phyloP scores from a whole-genome alignment of 2,888 invertebrate species.

The Autographa pulchrina region DNA sequence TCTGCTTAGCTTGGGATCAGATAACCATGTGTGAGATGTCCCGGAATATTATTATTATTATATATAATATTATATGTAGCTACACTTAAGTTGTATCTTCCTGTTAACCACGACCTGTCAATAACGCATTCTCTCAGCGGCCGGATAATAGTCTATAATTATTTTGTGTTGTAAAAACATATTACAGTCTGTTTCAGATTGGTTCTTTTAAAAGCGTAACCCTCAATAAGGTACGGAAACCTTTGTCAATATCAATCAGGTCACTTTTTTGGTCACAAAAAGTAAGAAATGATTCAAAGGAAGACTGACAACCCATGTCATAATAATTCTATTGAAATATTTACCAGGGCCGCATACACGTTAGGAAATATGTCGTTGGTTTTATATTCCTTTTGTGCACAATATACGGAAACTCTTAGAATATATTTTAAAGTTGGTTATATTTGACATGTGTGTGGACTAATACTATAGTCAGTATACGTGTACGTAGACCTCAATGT shows the following conservation, averaged over 20 bases:
- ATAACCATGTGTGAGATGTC: too few species aligned
- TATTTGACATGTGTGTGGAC: neutral
- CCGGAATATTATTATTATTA: too few species aligned
- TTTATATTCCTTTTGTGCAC: conserved; percentile 1
- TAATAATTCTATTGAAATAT: conserved; percentile 41
- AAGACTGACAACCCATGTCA: conserved; percentile 3
- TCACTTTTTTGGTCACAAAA: conserved; percentile 29
- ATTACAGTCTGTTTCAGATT: neutral
- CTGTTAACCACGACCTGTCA: too few species aligned
- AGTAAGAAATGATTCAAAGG: conserved; percentile 28
- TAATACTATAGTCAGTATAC: too few species aligned
- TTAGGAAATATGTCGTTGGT: conserved; percentile 25
- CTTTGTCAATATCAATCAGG: conserved; percentile 57
- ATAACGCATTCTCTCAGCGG: too few species aligned
- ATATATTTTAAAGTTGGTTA: neutral
- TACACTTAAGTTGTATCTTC: too few species aligned
- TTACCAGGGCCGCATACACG: conserved; percentile 25
- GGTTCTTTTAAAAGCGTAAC: conserved; percentile 7
- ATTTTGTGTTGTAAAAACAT: neutral
- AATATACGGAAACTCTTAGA: neutral
- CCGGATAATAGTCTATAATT: too few species aligned
- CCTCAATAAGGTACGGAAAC: conserved; percentile 33
- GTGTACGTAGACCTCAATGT: too few species aligned
- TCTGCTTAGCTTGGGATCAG: too few species aligned
- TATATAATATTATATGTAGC: too few species aligned